Evolutionary conservation across 2,113 vertebrate genomes (phyloP), one percentile per base, ranked within the genome.

Genomic region (Chaetura pelagica): DNA sequence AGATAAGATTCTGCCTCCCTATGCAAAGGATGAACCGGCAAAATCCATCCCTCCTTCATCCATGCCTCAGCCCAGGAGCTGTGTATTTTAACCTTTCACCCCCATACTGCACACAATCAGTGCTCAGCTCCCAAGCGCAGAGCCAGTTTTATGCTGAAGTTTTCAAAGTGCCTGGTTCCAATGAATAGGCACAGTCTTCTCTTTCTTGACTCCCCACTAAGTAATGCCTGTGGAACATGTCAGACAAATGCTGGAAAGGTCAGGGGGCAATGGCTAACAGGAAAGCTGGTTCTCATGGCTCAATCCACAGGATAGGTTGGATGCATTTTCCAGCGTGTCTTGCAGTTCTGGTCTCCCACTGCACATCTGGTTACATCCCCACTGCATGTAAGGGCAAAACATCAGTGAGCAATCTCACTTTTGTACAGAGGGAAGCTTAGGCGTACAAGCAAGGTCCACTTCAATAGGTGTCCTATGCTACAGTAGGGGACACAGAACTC

Each of bases 181-280:
- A 59, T 85, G 87, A 94, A 91, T 91, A 67, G 79, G 46, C 61
- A 72, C 5, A 90, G 67, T 86, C 71, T 93, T 87, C 74, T 95
- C 58, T 71, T 24, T 85, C 69, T 91, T 83, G 92, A 38, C 90
- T 96, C 67, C 75, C 94, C 72, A 67, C 67, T 63, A 93, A 73
- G 72, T n/a, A 71, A 61, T 74, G 75, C 52, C 94, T 91, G 74
- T 59, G 91, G 91, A 96, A 90, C 29, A 86, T 46, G 75, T 84
- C 88, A 92, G 85, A 71, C 20, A 74, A 94, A 94, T 40, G 30
- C 72, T 94, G 72, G 34, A 79, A 80, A 93, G 82, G 84, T 88
- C 85, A 88, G 42, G 42, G 90, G 63, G 64, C 82, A 63, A 83
- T 3, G 5, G 49, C 61, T 83, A 69, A 80, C 48, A 90, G 82